A percentile compares a stretch with the other conserved stretches of the same genome.
Conservation (phyloP, 1,140 invertebrate genomes). For the Dufourea novaeangliae region DNA sequence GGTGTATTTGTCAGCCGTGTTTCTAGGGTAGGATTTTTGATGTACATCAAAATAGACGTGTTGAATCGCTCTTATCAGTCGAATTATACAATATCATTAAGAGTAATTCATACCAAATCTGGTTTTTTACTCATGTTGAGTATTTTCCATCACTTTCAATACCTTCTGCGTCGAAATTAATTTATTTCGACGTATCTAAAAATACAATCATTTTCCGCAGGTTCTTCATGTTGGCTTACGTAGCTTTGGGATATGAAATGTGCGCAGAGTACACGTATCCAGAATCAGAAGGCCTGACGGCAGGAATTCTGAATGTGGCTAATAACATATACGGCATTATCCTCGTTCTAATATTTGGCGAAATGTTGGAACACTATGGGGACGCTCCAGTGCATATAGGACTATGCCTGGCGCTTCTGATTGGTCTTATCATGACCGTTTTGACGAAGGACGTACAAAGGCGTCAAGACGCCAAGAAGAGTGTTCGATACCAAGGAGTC, state of each 20-base stretch:
- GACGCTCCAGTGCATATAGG: slow-evolving; percentile 75
- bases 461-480: slow-evolving; percentile 77
- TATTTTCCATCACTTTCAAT: too few relatives aligned
- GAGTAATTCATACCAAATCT: too few relatives aligned
- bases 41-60: too few relatives aligned
- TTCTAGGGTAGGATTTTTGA: slow-evolving; percentile 79
- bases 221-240: slow-evolving; percentile 89
- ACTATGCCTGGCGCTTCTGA: slow-evolving; percentile 75
- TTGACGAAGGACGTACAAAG: slow-evolving; percentile 83
- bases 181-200: neutral
- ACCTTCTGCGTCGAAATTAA: neutral
- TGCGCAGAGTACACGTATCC: slow-evolving; percentile 89
- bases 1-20: slow-evolving; percentile 84
- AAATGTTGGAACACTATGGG: slow-evolving; percentile 68
- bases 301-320: slow-evolving; percentile 86
- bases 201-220: slow-evolving; percentile 9
- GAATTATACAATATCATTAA: too few relatives aligned
- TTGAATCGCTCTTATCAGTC: too few relatives aligned
- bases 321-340: slow-evolving; percentile 85
- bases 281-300: slow-evolving; percentile 86
- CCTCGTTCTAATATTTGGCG: slow-evolving; percentile 78
- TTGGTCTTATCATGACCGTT: slow-evolving; percentile 82
- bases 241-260: slow-evolving; percentile 89
- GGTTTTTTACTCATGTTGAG: too few relatives aligned
- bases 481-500: slow-evolving; percentile 36